Conservation (phyloP, 2,797 vertebrate species). For the Sebastes diploproa region DNA sequence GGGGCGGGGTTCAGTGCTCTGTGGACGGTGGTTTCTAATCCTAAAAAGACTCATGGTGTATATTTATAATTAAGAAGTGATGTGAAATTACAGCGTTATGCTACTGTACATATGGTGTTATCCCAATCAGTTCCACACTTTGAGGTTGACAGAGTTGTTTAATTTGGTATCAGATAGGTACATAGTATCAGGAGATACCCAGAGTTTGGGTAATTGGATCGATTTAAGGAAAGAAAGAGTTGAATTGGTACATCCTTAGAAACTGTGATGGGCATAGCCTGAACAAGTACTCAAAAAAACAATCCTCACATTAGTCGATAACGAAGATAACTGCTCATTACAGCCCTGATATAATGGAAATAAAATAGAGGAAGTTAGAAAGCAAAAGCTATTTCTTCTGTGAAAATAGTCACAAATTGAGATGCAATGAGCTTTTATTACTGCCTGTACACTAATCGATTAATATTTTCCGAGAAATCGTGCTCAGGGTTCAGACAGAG, state of each 20-base stretch:
- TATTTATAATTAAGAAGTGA: not conserved
- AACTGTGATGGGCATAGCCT: not conserved
- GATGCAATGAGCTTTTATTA: constrained; percentile 15
- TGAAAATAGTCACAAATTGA: constrained; percentile 17
- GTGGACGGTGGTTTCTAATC: not conserved
- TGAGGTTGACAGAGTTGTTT: not conserved
- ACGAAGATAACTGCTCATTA: not conserved
- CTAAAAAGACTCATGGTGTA: not conserved
- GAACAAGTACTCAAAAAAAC: not conserved
- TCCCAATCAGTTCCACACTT: not conserved
- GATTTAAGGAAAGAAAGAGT: not conserved
- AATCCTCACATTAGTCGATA: not conserved
- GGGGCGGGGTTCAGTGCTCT: not conserved
- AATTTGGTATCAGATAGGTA: not conserved
- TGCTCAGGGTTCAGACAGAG: constrained; percentile 10
- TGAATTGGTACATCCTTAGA: not conserved
- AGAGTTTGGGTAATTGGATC: not conserved
- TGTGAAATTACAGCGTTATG: not conserved
- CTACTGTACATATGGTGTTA: not conserved
- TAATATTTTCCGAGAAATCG: constrained; percentile 21
- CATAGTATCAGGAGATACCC: not conserved
- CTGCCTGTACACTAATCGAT: constrained; percentile 18
- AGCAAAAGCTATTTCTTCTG: not conserved
- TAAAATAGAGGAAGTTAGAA: not conserved
- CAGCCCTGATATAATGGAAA: not conserved